These are phyloP conservation scores for Nyctalus aviator DNA, from an alignment of 2,797 vertebrate species.

Conservation along the genomic window DNA sequence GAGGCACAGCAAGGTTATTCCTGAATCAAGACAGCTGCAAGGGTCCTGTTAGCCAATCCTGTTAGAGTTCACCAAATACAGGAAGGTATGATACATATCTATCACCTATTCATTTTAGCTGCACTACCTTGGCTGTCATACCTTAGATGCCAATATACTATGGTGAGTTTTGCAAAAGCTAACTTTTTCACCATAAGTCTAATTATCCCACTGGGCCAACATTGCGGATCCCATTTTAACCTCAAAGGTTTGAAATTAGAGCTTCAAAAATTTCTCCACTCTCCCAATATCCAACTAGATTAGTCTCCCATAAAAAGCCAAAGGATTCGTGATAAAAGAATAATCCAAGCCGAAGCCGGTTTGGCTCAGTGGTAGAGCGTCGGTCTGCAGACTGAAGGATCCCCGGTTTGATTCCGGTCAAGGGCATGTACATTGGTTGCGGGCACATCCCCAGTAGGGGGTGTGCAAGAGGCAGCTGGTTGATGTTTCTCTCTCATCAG, in stretches of 20 bases:
- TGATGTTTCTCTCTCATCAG: no score
- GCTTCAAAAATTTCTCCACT: not conserved
- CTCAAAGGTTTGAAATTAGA: conserved; percentile 38
- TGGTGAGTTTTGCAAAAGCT: conserved; percentile 31
- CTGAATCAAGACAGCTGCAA: conserved; percentile 14
- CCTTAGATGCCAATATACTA: not conserved
- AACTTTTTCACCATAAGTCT: not conserved
- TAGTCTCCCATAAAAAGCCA: conserved; percentile 1
- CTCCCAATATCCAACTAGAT: not conserved
- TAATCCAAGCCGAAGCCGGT: not conserved
- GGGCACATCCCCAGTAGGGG: no score
- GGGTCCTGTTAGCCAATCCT: not conserved
- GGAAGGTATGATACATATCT: not conserved
- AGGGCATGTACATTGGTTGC: no score
- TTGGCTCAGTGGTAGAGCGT: no score
- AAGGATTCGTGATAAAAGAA: conserved; percentile 49
- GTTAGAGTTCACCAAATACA: not conserved
- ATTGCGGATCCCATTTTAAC: conserved; percentile 17
- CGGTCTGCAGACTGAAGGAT: no score
- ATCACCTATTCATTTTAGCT: not conserved
- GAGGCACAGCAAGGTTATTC: not conserved
- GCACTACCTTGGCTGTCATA: not conserved
- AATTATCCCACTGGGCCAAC: not conserved
- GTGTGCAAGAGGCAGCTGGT: no score
- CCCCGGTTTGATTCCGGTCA: no score